phyloP scores from a whole-genome alignment of 2,113 vertebrate species.

The Hippopotamus amphibius region DNA sequence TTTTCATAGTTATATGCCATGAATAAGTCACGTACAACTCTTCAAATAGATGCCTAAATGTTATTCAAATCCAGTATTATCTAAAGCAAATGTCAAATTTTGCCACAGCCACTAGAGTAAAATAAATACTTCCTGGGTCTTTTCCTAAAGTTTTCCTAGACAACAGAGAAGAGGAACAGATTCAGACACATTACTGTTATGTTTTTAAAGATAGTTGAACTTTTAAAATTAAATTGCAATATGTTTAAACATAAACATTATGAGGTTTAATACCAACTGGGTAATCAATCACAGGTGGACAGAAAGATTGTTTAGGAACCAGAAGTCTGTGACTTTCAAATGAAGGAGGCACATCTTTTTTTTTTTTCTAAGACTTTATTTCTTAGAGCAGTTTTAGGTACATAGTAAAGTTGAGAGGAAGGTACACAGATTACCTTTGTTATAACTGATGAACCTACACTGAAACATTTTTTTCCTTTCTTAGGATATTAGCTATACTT shows the following conservation, averaged over 20 bases:
- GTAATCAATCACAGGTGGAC: not conserved
- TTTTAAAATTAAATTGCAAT: constrained; percentile 11
- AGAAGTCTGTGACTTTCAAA: not conserved
- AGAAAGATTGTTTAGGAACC: not conserved
- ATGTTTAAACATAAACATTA: not conserved
- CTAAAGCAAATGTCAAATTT: constrained; percentile 1
- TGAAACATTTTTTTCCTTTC: too few species aligned
- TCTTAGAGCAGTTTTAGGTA: too few species aligned
- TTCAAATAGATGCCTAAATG: not conserved
- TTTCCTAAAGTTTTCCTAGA: not conserved
- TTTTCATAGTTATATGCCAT: not conserved
- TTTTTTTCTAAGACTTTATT: too few species aligned
- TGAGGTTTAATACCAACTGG: not conserved
- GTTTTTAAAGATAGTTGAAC: constrained; percentile 24
- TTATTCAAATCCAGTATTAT: not conserved
- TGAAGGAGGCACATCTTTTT: not conserved
- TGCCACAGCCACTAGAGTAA: not conserved
- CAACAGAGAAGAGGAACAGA: not conserved
- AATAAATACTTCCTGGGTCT: not conserved
- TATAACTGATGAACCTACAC: too few species aligned
- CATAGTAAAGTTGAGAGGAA: too few species aligned
- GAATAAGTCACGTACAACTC: constrained; percentile 14
- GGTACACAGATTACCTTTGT: too few species aligned
- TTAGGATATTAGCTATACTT: too few species aligned
- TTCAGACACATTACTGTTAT: not conserved